Evolutionary conservation across 2,797 vertebrate genomes (phyloP).

Genomic region (Tauraco hartlaubi): DNA sequence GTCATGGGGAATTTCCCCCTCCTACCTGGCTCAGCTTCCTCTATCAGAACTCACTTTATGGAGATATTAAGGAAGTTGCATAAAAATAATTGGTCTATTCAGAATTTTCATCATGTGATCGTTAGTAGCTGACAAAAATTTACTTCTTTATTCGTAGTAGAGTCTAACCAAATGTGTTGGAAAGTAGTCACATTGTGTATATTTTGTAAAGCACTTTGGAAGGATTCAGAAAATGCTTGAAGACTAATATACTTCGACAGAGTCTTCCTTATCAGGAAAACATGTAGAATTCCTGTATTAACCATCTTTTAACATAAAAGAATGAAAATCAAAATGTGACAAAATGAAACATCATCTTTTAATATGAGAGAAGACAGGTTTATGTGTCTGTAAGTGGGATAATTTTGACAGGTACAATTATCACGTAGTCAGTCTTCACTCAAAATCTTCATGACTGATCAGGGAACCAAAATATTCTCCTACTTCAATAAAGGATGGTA

Average conservation of each 20-base stretch:
- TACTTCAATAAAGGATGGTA: not conserved
- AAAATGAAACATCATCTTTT: not conserved
- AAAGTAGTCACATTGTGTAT: not conserved
- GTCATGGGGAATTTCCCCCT: not conserved
- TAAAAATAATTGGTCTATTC: not conserved
- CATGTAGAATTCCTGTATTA: not conserved
- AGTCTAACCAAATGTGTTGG: not conserved
- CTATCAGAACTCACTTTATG: not conserved
- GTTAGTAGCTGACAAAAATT: not conserved
- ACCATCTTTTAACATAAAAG: slow-evolving; percentile 5
- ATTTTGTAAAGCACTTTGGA: not conserved
- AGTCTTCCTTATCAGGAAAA: not conserved
- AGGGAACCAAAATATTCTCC: not conserved
- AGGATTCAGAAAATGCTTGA: not conserved
- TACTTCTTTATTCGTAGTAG: not conserved
- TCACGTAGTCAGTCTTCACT: not conserved
- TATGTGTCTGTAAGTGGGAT: not conserved
- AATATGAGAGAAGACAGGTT: not conserved
- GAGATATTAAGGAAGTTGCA: not conserved
- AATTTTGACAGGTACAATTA: slow-evolving; percentile 3
- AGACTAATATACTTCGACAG: not conserved
- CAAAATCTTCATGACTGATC: not conserved
- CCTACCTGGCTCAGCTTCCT: not conserved
- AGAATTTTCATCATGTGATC: not conserved
- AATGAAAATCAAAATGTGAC: slow-evolving; percentile 14